phyloP scores from a whole-genome alignment of 2,113 vertebrate species.

The Ivindomyrus marchei region DNA sequence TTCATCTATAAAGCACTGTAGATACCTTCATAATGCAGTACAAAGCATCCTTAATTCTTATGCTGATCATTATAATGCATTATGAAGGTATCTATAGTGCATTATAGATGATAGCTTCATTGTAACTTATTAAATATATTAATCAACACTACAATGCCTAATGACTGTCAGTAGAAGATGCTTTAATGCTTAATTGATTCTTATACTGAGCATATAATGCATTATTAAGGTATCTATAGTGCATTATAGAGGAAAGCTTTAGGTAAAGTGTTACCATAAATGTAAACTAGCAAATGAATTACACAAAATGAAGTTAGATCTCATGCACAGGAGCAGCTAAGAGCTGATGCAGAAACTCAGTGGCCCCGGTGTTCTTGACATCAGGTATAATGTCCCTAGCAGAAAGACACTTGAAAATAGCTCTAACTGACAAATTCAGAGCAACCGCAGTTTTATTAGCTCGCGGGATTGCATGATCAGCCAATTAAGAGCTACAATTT shows the following conservation, averaged over 20 bases:
- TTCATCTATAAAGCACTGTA: neutral
- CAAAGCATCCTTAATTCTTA: neutral
- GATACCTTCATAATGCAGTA: neutral
- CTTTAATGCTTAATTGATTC: too few species aligned
- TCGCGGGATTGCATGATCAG: too few species aligned
- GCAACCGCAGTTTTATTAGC: too few species aligned
- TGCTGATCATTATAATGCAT: neutral
- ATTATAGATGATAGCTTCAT: too few species aligned
- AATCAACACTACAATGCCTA: too few species aligned
- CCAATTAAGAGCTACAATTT: too few species aligned
- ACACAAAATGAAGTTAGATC: neutral
- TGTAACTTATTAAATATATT: too few species aligned
- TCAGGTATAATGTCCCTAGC: neutral
- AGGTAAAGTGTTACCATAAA: too few species aligned
- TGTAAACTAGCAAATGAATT: neutral
- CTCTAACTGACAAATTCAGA: neutral
- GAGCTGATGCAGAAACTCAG: neutral
- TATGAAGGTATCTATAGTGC: neutral
- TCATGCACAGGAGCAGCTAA: neutral
- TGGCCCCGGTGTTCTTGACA: neutral
- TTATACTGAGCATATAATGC: too few species aligned
- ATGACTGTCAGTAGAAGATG: too few species aligned
- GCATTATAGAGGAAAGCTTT: too few species aligned
- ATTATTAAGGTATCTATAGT: too few species aligned
- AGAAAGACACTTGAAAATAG: neutral